Conservation (phyloP, 2,888 invertebrate genomes). For the Drosophila helvetica region DNA sequence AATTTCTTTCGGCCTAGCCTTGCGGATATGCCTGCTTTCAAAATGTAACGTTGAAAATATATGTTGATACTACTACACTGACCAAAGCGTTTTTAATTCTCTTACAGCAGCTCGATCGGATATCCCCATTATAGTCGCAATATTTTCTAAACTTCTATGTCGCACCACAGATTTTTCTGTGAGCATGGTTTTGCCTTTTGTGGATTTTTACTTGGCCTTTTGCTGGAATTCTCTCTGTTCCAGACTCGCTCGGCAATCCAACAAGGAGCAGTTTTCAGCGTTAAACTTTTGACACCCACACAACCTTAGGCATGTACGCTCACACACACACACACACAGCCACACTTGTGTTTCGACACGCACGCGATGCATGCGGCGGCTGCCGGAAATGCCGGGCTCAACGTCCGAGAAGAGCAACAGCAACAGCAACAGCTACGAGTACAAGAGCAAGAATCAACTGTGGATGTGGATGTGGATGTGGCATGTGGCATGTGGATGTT, state of each 20-base stretch:
- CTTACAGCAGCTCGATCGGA: too few relatives aligned
- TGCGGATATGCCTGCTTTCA: too few relatives aligned
- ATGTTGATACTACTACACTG: too few relatives aligned
- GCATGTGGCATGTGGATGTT: constrained; percentile 76
- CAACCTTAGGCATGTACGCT: constrained; percentile 7
- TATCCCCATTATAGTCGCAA: too few relatives aligned
- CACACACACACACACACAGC: constrained; percentile 6
- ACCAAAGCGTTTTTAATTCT: too few relatives aligned
- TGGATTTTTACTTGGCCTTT: constrained; percentile 32
- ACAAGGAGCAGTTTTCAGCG: constrained; percentile 21
- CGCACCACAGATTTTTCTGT: background rate
- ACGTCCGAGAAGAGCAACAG: constrained; percentile 61
- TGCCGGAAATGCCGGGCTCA: constrained; percentile 77
- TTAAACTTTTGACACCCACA: constrained; percentile 54
- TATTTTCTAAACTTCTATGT: background rate
- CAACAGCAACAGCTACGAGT: constrained; percentile 28
- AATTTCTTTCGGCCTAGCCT: too few relatives aligned
- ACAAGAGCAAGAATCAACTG: constrained; percentile 69
- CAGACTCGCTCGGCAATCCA: constrained; percentile 6
- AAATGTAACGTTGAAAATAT: too few relatives aligned
- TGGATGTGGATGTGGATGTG: constrained; percentile 10
- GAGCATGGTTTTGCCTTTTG: constrained; percentile 6
- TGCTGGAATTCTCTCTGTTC: constrained; percentile 1
- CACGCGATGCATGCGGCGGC: constrained; percentile 65
- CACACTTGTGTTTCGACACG: constrained; percentile 55